Evolutionary conservation across 2,797 vertebrate species (phyloP).

Genomic region (Poliocrania exsul): DNA sequence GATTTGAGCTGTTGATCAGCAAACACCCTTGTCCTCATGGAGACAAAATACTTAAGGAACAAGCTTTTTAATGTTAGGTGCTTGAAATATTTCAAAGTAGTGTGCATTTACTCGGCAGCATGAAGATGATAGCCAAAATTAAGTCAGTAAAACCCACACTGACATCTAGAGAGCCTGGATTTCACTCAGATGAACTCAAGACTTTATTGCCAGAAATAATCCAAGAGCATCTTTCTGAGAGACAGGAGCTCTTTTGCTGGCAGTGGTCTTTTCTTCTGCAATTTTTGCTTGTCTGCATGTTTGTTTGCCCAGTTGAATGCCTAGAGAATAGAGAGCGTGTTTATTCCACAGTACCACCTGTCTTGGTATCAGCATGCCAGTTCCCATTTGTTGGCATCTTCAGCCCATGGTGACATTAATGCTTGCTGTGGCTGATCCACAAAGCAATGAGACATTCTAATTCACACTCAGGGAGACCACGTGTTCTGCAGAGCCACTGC

Average conservation of each 20-base stretch:
- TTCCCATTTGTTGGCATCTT: not conserved
- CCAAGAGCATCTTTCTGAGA: not conserved
- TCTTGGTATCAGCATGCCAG: not conserved
- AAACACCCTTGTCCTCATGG: not conserved
- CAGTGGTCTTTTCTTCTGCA: not conserved
- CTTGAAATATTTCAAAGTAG: not conserved
- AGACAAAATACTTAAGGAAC: not conserved
- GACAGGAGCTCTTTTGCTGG: not conserved
- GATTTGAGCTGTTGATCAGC: not conserved
- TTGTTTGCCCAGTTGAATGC: not conserved
- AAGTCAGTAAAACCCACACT: not conserved
- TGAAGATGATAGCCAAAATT: not conserved
- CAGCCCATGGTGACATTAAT: not conserved
- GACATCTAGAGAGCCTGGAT: not conserved
- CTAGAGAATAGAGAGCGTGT: not conserved
- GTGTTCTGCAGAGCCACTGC: not conserved
- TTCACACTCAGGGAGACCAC: not conserved
- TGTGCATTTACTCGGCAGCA: not conserved
- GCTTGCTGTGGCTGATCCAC: not conserved
- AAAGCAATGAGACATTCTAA: not conserved
- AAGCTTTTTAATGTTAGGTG: not conserved
- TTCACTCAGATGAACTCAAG: not conserved
- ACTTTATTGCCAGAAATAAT: not conserved
- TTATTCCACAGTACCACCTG: not conserved
- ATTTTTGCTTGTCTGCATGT: not conserved